A percentile compares a stretch with the other conserved stretches of the same genome.
Evolutionary conservation across 2,113 vertebrate species (phyloP).

Genomic region (Phainopepla nitens): DNA sequence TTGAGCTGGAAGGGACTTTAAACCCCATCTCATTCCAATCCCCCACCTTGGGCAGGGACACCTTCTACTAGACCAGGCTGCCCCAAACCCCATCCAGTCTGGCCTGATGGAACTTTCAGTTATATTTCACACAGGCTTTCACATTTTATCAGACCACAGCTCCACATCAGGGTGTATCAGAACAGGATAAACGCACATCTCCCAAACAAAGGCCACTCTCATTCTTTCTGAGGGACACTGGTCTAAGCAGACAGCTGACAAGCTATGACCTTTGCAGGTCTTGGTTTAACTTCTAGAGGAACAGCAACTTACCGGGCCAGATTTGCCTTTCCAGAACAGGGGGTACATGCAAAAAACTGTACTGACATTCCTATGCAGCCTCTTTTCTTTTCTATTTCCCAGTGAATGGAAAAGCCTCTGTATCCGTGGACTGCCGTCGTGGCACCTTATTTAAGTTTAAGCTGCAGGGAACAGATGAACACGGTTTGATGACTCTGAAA

Average conservation of each 20-base stretch:
- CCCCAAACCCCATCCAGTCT: background rate
- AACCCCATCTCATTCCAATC: background rate
- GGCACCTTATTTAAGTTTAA: slow-evolving; percentile 70
- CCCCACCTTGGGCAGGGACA: background rate
- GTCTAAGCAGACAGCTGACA: background rate
- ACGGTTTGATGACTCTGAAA: slow-evolving; percentile 73
- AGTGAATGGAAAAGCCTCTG: slow-evolving; percentile 77
- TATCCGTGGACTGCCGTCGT: slow-evolving; percentile 69
- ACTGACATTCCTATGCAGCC: background rate
- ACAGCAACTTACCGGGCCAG: background rate
- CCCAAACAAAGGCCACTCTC: background rate
- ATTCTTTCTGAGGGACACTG: background rate
- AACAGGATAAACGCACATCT: background rate
- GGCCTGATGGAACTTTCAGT: background rate
- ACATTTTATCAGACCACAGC: background rate
- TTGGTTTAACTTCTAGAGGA: background rate
- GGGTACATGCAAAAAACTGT: background rate
- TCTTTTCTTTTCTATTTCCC: background rate
- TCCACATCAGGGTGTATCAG: background rate
- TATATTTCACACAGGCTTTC: background rate
- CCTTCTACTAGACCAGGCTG: background rate
- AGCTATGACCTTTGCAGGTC: background rate
- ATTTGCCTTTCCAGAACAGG: background rate
- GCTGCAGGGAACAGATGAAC: slow-evolving; percentile 69
- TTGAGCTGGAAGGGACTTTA: background rate